Evolutionary conservation across 2,888 invertebrate species (phyloP), one percentile per base, ranked within the genome.

Genomic region (Agonopterix arenella): DNA sequence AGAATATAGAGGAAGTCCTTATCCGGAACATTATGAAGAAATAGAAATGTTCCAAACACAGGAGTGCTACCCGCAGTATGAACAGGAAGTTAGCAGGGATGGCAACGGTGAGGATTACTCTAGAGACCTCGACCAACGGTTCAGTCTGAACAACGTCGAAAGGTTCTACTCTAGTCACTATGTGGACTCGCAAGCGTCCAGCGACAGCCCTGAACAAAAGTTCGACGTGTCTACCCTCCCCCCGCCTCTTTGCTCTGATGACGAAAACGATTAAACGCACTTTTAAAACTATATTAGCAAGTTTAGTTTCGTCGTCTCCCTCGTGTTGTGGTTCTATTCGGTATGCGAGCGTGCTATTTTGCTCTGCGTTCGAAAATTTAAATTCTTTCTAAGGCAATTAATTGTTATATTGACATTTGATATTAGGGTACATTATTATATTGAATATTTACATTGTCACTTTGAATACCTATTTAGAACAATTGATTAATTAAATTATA

Each of bases 141-240:
- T 89, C 59, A 89, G 85, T 69, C 67, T 89, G 53, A 89, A 89
- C 59, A 88, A 88, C 63, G 89, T 88, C 38, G 79, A 86, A 67
- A 68, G 88, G 63, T 84, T 80, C 76, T 76, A 91, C 80, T 80
- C 81, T 74, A 78, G 91, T 81, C 73, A 89, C 61, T 74, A 91
- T 70, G 77, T 91, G 59, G 84, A 93, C 79, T 90, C 90, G 63
- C 91, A 94, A 73, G 90, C 93, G 66, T 80, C 91, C 61, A 90
- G 91, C 73, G 90, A 93, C 72, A 84, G 93, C 51, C 93, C 92
- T n/a, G 95, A 94, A 59, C 92, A 92, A 51, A 91, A 92, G 68
- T 93, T 95, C 69, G 94, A 95, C 66, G 93, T 95, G 13, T 91
- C 93, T 38, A 93, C 92, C 28, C 91, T 95, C 64, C 95, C 95